phyloP scores from a whole-genome alignment of 2,113 vertebrate genomes.

The Microtus richardsoni region DNA sequence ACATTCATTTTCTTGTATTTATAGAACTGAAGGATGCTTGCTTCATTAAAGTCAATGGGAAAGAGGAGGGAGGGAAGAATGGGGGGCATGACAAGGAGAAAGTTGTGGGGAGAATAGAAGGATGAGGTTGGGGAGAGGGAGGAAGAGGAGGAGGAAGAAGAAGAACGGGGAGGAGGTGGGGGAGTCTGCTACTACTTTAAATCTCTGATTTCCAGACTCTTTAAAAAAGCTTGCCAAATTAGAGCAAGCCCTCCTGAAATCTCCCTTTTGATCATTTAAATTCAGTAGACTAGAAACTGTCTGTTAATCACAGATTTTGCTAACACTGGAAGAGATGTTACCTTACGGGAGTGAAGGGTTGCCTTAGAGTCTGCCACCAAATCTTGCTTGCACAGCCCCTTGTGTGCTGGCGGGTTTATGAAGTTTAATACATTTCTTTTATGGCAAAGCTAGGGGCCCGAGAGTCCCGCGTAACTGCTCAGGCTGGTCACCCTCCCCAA shows the following conservation, averaged over 20 bases:
- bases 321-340: neutral
- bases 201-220: neutral
- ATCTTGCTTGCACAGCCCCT: neutral
- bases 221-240: neutral
- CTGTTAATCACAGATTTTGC: neutral
- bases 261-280: neutral
- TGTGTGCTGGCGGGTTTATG: neutral
- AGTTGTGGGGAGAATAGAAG: neutral
- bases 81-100: neutral
- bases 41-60: neutral
- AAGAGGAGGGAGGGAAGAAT: too few species aligned
- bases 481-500: neutral
- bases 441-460: neutral
- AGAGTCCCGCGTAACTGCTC: too few species aligned
- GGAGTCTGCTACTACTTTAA: neutral
- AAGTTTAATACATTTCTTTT: neutral
- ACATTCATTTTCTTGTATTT: neutral
- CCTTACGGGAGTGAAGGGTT: neutral
- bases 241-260: neutral
- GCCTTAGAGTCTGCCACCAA: neutral
- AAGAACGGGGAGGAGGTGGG: neutral
- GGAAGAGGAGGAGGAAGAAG: too few species aligned
- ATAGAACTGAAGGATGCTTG: neutral
- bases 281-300: neutral
- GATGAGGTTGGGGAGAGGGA: too few species aligned